Conservation (phyloP, 2,113 vertebrate genomes). For the Elephas maximus region DNA sequence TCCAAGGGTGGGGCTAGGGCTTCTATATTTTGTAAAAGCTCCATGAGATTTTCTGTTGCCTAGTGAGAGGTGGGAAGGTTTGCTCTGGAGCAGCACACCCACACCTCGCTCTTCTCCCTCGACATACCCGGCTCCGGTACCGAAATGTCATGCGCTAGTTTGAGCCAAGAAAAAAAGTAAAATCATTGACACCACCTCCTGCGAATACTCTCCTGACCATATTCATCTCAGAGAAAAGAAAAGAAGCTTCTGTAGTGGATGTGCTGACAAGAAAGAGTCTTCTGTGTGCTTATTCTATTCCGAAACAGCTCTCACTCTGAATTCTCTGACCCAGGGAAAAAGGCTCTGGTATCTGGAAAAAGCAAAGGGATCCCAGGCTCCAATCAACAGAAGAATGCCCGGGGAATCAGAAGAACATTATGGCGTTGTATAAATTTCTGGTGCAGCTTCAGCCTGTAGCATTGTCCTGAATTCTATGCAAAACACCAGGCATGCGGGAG, state of each 20-base stretch:
- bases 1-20: no score
- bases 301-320: slow-evolving; percentile 71
- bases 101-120: not conserved
- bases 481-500: slow-evolving; percentile 77
- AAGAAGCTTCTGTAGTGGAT: slow-evolving; percentile 71
- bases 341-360: slow-evolving; percentile 71
- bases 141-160: slow-evolving; percentile 45
- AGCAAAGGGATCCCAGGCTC: slow-evolving; percentile 68
- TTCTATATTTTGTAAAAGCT: not conserved
- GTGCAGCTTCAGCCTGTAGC: slow-evolving; percentile 79
- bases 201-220: slow-evolving; percentile 54
- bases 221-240: slow-evolving; percentile 65
- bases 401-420: slow-evolving; percentile 63
- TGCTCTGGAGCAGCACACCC: not conserved
- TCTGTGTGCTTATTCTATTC: slow-evolving; percentile 71
- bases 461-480: slow-evolving; percentile 78
- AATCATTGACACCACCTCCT: slow-evolving; percentile 57
- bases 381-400: slow-evolving; percentile 62
- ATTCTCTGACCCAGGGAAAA: slow-evolving; percentile 68
- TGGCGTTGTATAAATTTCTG: slow-evolving; percentile 58
- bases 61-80: not conserved
- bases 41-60: not conserved
- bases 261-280: slow-evolving; percentile 74
- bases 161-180: slow-evolving; percentile 56
- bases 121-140: not conserved